Base-by-base conservation (phyloP, 2,888 invertebrate species). In the Drosophila incognita region DNA sequence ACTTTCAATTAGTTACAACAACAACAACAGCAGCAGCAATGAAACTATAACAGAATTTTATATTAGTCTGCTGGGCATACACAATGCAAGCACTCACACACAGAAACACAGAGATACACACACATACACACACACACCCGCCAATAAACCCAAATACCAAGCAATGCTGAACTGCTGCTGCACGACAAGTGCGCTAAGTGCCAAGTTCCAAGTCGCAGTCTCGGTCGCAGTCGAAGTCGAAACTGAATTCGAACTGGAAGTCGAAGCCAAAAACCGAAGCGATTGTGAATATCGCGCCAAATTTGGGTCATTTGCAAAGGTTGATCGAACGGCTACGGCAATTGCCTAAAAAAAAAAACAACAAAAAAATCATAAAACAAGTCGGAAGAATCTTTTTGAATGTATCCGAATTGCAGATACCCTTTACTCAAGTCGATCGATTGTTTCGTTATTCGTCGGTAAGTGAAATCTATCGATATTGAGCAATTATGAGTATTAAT, bases 251-350 rank as follows among this genome's bases (percentile, higher is more conserved):
- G 35, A 18, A 62, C 42, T 56, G 72, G 53, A 24, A 73, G 60
- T 53, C 60, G 58, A 58, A 76, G 33, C 36, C 27, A 52, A 62
- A 57, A 58, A 42, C 61, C 67, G 66, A 70, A 74, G 58, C 82
- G 79, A 82, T 82, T 81, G 82, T 77, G 68, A 70, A 71, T 74
- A 82, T 74, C 74, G 74, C 76, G 69, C 74, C 74, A 76, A 85
- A 86, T 86, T 86, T 85, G 78, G 85, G 85, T 85, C 85, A 85
- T 83, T 85, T 84, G 82, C 82, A 83, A 85, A 85, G 86, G 86
- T 85, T 85, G 86, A 86, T 85, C 83, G 81, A 83, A 53, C 79
- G 72, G 67, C 66, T 53, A 52, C 56, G 63, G 64, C 76, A 71
- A 81, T 76, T 72, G 78, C 72, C 68, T 60, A 73, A 81, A 74